Base-by-base conservation (phyloP, 2,888 invertebrate genomes). In the Seira ritae region DNA sequence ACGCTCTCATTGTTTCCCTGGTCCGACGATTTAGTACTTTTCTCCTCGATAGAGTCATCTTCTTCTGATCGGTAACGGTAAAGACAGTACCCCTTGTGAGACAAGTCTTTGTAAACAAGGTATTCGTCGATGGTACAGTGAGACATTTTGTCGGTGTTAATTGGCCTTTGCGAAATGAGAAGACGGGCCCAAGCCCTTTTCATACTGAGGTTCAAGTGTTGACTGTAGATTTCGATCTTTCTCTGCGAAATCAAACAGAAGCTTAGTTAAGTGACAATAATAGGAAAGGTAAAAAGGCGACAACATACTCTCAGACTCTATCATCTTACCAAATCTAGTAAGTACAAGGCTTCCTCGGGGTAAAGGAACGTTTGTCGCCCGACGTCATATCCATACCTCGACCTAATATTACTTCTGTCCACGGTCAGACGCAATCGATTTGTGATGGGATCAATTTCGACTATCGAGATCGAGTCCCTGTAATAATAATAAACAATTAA, bases 311-410 rank as follows among this genome's bases (percentile, higher is more conserved):
- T 50, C 50, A 12, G 10, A 46, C n/a, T 12, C 19, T 62, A 12
- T 42, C 6, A 12, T 42, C 72, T 62, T 70, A 85, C 85, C 20
- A 60, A n/a, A 42, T 85, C 85, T 3, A 85, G 23, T 8, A 85
- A 50, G 42, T 82, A 85, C 15, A 85, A 55, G 20, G 85, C 81
- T 62, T 85, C 85, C 55, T 85, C 85, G 0, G 85, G 78, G 65
- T 82, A 82, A 0, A 85, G 46, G 50, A 78, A 82, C 2, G 82
- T 62, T 10, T 71, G 55, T 17, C 71, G 78, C 20, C 76, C 82
- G 8, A 79, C 46, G 22, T 85, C 85, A 42, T 82, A 82, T 22
- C 85, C 85, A 62, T 71, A 82, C 20, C 50, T 74, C 10, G 82
- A 19, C 24, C 79, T 78, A 12, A 85, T 75, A 37, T 78, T 82